Conservation (phyloP, 2,888 invertebrate genomes). For the Oxycera nigricornis region DNA sequence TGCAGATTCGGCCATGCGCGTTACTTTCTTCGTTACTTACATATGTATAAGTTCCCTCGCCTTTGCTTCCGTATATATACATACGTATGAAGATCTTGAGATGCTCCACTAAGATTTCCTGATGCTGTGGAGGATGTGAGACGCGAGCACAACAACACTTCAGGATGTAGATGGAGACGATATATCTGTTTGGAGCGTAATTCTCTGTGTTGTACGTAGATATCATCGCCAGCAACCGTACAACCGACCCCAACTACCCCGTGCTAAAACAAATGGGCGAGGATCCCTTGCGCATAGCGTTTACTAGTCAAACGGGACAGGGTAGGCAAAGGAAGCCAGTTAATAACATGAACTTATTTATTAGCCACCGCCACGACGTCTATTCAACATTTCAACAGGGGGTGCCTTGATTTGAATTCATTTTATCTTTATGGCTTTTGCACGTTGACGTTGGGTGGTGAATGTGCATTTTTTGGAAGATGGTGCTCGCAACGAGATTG, state of each 20-base stretch:
- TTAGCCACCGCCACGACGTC: constrained; percentile 34
- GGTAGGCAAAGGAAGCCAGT: constrained; percentile 36
- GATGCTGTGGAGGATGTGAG: constrained; percentile 25
- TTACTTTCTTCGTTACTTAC: not conserved
- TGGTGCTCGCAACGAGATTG: constrained; percentile 41
- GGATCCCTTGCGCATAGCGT: constrained; percentile 19
- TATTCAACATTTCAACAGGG: not conserved
- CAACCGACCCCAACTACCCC: not conserved
- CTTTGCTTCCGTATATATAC: not conserved
- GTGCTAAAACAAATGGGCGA: constrained; percentile 31
- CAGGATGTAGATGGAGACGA: constrained; percentile 27
- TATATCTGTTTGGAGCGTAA: constrained; percentile 30
- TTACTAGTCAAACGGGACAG: not conserved
- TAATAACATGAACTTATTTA: constrained; percentile 47
- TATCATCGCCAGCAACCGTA: constrained; percentile 10
- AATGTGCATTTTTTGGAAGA: constrained; percentile 35
- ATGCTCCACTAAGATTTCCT: constrained; percentile 32
- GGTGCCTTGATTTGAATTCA: constrained; percentile 42
- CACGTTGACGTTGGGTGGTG: constrained; percentile 40
- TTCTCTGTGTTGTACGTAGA: constrained; percentile 28
- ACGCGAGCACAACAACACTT: constrained; percentile 26
- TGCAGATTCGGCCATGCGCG: constrained; percentile 22
- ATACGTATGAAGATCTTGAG: not conserved
- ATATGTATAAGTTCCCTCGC: not conserved
- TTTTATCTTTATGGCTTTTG: constrained; percentile 45